Evolutionary conservation across 2,113 vertebrate species (phyloP).

Genomic region (Gorilla gorilla): DNA sequence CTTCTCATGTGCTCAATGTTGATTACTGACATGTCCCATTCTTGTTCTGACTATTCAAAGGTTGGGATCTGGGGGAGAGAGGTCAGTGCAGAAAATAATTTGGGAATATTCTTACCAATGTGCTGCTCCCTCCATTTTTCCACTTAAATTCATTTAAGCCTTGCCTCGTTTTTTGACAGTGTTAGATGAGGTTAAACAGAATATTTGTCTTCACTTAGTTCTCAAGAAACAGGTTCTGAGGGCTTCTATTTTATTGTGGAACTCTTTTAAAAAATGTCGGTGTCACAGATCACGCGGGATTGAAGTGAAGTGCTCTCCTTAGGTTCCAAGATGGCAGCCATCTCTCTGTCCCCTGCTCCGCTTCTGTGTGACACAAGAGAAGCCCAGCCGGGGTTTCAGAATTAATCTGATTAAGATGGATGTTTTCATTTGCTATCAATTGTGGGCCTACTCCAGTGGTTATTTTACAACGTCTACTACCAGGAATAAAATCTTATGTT

Average conservation of each 20-base stretch:
- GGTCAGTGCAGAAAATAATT: background rate
- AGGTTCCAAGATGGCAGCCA: background rate
- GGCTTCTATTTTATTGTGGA: background rate
- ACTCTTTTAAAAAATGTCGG: background rate
- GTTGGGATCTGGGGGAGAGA: background rate
- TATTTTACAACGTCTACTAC: background rate
- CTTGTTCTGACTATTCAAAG: background rate
- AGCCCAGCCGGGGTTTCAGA: background rate
- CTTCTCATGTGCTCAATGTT: background rate
- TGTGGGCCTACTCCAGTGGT: background rate
- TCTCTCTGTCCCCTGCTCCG: background rate
- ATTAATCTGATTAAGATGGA: background rate
- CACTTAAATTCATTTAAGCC: background rate
- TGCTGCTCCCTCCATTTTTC: background rate
- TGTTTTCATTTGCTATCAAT: background rate
- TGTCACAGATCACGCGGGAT: rapidly evolving
- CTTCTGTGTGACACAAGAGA: background rate
- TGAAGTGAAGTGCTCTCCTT: background rate
- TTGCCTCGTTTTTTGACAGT: background rate
- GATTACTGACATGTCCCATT: background rate
- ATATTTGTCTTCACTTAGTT: background rate
- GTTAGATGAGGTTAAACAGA: background rate
- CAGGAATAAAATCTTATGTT: background rate
- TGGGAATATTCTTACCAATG: background rate
- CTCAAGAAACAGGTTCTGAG: background rate